A percentile compares a stretch with the other conserved stretches of the same genome.
Evolutionary conservation across 1,140 invertebrate genomes (phyloP).

Genomic region (Liolophura sinensis): DNA sequence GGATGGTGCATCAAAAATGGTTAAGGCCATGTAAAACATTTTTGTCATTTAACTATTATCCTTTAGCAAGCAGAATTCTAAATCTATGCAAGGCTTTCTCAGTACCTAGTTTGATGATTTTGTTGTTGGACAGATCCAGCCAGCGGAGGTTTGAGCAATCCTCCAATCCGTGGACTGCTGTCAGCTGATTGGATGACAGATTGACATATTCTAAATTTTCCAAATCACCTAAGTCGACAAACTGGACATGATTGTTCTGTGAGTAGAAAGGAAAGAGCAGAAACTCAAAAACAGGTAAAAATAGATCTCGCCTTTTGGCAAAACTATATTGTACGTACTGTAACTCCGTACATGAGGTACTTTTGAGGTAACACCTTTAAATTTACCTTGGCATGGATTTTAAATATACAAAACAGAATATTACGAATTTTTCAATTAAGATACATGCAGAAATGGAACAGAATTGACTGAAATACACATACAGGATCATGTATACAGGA

Average conservation of each 20-base stretch:
- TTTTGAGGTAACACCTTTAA: not conserved
- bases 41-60: no score
- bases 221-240: slow-evolving; percentile 43
- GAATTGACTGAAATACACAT: no score
- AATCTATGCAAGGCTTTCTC: not conserved
- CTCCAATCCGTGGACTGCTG: slow-evolving; percentile 46
- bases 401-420: no score
- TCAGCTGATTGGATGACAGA: slow-evolving; percentile 48
- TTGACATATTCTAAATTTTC: slow-evolving; percentile 39
- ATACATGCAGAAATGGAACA: no score
- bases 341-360: not conserved
- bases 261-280: not conserved
- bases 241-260: slow-evolving; percentile 49
- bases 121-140: slow-evolving; percentile 47
- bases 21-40: no score
- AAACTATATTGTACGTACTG: no score
- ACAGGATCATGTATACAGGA: no score
- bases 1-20: no score
- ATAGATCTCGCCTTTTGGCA: not conserved
- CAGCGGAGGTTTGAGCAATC: slow-evolving; percentile 48
- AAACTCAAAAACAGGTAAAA: not conserved
- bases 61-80: no score
- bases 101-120: slow-evolving; percentile 47
- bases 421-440: no score
- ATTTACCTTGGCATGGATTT: not conserved